Evolutionary conservation across 2,113 vertebrate genomes (phyloP), one percentile per base, ranked within the genome.

Genomic region (Equus przewalskii): DNA sequence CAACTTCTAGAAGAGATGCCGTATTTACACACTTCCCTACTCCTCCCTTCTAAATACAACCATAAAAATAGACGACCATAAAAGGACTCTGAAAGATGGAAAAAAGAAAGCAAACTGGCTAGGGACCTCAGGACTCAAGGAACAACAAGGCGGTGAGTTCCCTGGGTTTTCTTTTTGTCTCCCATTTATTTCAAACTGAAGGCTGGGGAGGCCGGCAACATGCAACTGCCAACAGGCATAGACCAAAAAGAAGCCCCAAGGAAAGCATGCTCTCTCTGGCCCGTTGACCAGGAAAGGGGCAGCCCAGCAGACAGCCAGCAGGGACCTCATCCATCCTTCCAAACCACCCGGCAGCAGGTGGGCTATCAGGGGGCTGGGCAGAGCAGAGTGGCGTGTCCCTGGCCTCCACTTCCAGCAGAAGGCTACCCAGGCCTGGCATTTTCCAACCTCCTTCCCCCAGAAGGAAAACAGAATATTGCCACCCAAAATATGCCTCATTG

Each of bases 301-400:
- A 78, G 72, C 49, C 54, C 72, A 51, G 41, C 30, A 70, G 13
- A 78, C 2, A 70, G 15, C 44, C 9, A 46, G 58, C 16, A 15
- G 24, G 54, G n/a, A 82, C 7, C 78, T 62, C 5, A 0, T 15
- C 65, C 67, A 10, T 75, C 0, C 0, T 5, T 65, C 46, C 26
- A 73, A n/a, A 28, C 15, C 15, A 54, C 4, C 7, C 41, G n/a
- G 21, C n/a, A 56, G 26, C 21, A 21, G 36, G 33, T 10, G 10
- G 5, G 21, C 28, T 58, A 4, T 80, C 62, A 49, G 64, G 51
- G 30, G 6, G 46, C 36, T 0, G 44, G 16, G 36, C 64, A 26
- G 22, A 62, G 36, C 14, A 69, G 33, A 15, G 6, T 36, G 13
- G 15, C 36, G 26, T 18, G 36, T 65, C 58, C 24, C 2, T 21